Evolutionary conservation across 2,113 vertebrate genomes (phyloP), one percentile per base, ranked within the genome.

Genomic region (Vulpes vulpes): DNA sequence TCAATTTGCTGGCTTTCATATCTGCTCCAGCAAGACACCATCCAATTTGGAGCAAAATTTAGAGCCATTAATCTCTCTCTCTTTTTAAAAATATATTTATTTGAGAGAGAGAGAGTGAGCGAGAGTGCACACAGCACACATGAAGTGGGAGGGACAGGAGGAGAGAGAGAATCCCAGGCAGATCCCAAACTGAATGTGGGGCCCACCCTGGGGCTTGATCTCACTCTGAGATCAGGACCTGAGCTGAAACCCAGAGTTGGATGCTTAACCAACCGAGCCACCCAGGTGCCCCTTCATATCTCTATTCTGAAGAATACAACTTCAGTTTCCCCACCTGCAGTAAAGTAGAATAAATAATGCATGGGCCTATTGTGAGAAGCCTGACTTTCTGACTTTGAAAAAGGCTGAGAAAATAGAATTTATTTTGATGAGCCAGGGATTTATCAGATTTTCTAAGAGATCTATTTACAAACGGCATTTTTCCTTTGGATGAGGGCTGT

Each of bases 1-100:
- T 89, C 96, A 89, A 86, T 94, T 92, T 95, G 43, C 51, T 83
- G 53, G 22, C n/a, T 78, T 87, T 91, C 71, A 17, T n/a, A 53
- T 57, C 49, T 51, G 22, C 71, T 76, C 11, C 15, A 71, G 80
- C 49, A 73, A 35, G 90, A 96, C 65, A 78, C 17, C 11, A 49
- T 78, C 43, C 60, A 14, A 12, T 79, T 51, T 73, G 67, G 38
- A 93, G 53, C 74, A 67, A 80, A 53, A 49, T n/a, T 62, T 57
- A 91, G 16, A 64, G n/a, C 30, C n/a, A 11, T 67, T 57, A 83
- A 80, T 32, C 8, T 64, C 38, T 55, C 32, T 16, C 20, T 69
- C 16, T 65, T 67, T 69, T 69, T 69, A 19, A 65, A 69, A n/a
- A 69, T 19, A n/a, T 35, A n/a, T 19, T 69, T 69, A 69, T 35